These are phyloP conservation scores for Carassius carassius DNA, from an alignment of 2,113 vertebrate genomes.

Conservation along the genomic window DNA sequence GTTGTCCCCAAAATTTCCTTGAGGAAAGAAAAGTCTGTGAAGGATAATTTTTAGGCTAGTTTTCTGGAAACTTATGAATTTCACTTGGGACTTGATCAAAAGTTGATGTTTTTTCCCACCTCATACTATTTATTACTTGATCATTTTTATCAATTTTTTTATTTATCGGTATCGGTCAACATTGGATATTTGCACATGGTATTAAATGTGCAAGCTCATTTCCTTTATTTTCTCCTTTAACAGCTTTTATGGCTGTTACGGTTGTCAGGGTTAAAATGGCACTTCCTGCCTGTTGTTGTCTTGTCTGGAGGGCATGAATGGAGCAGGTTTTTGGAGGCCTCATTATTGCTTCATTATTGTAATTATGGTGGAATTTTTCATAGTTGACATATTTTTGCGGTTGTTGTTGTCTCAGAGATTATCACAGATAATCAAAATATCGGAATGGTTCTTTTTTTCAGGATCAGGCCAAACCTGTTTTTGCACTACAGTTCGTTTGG, in stretches of 20 bases:
- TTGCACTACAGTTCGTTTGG: neutral
- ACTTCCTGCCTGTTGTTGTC: slow-evolving; percentile 25
- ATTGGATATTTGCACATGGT: neutral
- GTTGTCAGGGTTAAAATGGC: slow-evolving; percentile 12
- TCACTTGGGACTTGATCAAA: neutral
- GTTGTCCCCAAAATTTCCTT: neutral
- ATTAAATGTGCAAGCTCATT: neutral
- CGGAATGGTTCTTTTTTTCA: neutral
- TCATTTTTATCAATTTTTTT: neutral
- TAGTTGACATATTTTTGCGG: neutral
- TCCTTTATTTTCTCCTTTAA: neutral
- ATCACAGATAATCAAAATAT: slow-evolving; percentile 8
- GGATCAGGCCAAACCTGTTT: slow-evolving; percentile 7
- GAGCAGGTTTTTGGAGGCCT: slow-evolving; percentile 26
- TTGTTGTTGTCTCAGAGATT: neutral
- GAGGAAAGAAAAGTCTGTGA: neutral
- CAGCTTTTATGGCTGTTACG: slow-evolving; percentile 4
- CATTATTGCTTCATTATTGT: slow-evolving; percentile 17
- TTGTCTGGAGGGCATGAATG: neutral
- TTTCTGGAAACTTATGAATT: neutral
- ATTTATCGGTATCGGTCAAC: too few species aligned
- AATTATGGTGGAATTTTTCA: neutral
- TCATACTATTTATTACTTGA: neutral
- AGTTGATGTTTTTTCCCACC: too few species aligned
- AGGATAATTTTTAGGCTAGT: neutral